Base-by-base conservation (phyloP, 2,888 invertebrate species). In the Philonicus albiceps region DNA sequence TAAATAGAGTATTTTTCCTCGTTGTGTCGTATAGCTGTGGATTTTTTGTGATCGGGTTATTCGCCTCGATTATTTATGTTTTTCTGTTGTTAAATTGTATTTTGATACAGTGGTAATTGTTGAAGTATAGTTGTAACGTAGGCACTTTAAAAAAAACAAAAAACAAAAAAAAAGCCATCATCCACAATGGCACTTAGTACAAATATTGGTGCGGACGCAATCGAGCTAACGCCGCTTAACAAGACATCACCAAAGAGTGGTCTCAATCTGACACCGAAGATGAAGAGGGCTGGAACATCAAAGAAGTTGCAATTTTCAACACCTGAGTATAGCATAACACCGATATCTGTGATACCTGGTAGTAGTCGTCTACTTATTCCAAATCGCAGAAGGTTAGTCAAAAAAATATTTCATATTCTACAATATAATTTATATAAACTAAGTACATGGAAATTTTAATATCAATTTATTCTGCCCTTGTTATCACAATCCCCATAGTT, bases 291-390 rank as follows among this genome's bases (percentile, higher is more conserved):
- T 8, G 87, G 83, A 11, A 86, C 88, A 11, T 87, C 88, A 22
- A 89, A 89, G 80, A 88, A 88, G 76, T 72, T 89, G 76, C 89
- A 89, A 85, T 89, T 89, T 81, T 85, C 89, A 22, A 89, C 88
- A 75, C 89, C 89, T 40, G 89, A 89, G 85, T 89, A 86, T 64
- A 86, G 88, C 80, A 86, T 89, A 11, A 88, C 88, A 64, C 88
- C 88, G 75, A 88, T 89, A 43, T 87, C 88, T 7, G 72, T 86
- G n/a, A 87, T 88, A 84, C 88, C 88, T 16, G 87, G 88, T 19
- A 75, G 78, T 86, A 87, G 87, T 40, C 49, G 87, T 27, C 74
- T 88, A 31, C 27, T 87, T 34, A 40, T 86, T 43, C 88, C 88
- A 16, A 88, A 87, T 87, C 87, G 88, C n/a, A 87, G 86, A 88